phyloP scores from a whole-genome alignment of 2,888 invertebrate species.

The Drosophila demipolita region DNA sequence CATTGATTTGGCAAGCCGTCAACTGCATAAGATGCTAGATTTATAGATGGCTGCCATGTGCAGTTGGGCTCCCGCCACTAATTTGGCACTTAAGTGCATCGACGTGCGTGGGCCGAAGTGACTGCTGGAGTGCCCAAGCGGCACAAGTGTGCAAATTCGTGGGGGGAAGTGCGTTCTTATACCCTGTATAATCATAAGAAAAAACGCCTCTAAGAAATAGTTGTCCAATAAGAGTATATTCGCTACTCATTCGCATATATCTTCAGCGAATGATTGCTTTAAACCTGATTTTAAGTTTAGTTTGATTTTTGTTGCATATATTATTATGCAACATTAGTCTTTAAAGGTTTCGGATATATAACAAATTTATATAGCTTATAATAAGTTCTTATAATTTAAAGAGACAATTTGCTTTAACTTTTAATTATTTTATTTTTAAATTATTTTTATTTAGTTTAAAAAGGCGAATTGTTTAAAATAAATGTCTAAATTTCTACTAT shows the following conservation, averaged over 20 bases:
- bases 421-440: no score
- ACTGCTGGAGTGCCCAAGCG: constrained; percentile 47
- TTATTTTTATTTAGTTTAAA: neutral
- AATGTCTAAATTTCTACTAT: neutral
- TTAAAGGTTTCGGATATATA: neutral
- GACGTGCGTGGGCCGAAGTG: constrained; percentile 72
- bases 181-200: neutral
- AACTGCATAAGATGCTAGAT: constrained; percentile 67
- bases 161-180: neutral
- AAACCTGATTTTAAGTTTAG: no score
- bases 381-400: neutral
- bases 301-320: no score
- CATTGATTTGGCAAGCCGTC: constrained; percentile 63
- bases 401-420: no score
- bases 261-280: no score
- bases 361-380: fast-evolving
- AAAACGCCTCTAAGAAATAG: neutral
- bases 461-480: neutral
- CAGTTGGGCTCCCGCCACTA: constrained; percentile 50
- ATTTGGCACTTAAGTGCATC: constrained; percentile 81
- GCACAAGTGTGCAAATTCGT: neutral
- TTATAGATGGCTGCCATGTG: constrained; percentile 58
- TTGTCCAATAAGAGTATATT: neutral
- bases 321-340: no score
- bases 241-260: no score